These are phyloP conservation scores for Procambarus clarkii DNA, from an alignment of 1,140 invertebrate genomes.

Conservation along the genomic window DNA sequence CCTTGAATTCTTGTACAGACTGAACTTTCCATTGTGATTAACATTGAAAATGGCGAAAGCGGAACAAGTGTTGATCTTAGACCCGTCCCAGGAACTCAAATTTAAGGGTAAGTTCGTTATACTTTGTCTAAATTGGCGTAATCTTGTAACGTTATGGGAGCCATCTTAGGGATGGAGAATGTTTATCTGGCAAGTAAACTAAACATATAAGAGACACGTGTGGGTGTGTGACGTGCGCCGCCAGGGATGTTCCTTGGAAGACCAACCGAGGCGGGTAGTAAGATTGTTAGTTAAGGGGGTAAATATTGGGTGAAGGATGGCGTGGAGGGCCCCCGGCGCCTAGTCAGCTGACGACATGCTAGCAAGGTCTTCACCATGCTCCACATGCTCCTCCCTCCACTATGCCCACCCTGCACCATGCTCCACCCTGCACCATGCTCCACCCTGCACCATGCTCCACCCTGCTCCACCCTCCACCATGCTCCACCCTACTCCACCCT, in stretches of 20 bases:
- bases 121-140: slow-evolving; percentile 38
- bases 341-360: too few species aligned
- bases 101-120: slow-evolving; percentile 76
- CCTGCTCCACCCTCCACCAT: too few species aligned
- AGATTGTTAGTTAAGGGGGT: too few species aligned
- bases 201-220: neutral
- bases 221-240: neutral
- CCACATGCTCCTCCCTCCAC: too few species aligned
- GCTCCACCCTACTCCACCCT: too few species aligned
- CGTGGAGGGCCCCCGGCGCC: too few species aligned
- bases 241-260: neutral
- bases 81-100: slow-evolving; percentile 76
- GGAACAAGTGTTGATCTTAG: slow-evolving; percentile 76
- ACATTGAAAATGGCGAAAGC: slow-evolving; percentile 73
- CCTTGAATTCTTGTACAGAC: slow-evolving; percentile 16
- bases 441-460: too few species aligned
- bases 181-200: slow-evolving; percentile 49
- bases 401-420: too few species aligned
- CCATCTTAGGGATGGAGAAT: slow-evolving; percentile 62
- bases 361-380: too few species aligned
- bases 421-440: too few species aligned
- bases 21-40: slow-evolving; percentile 35
- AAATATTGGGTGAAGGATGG: too few species aligned
- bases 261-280: too few species aligned
- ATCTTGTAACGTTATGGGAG: slow-evolving; percentile 57